Percentiles rank a stretch among this genome's conserved stretches.
Conservation (phyloP, 2,113 vertebrate species). For the Pseudopodoces humilis region DNA sequence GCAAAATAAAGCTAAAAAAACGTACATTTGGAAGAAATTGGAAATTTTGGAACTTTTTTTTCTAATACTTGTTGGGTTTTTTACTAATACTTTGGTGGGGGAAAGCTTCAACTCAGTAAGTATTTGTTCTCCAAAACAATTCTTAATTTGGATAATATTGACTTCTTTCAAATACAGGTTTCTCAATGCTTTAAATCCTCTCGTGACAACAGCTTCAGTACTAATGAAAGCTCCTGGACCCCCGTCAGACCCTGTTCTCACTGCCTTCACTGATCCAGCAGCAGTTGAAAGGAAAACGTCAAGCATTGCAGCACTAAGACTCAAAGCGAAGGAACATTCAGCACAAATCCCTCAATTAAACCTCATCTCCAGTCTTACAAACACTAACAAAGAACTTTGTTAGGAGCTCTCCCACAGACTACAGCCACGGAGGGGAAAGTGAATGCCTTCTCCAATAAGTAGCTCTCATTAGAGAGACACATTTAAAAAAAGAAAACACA, state of each 20-base stretch:
- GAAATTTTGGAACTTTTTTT: background rate
- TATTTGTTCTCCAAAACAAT: constrained; percentile 18
- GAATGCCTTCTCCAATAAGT: constrained; percentile 28
- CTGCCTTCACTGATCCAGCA: constrained; percentile 60
- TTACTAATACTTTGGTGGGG: background rate
- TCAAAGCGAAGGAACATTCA: constrained; percentile 69
- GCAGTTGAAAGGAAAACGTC: constrained; percentile 69
- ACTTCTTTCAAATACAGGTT: constrained; percentile 63
- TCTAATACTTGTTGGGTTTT: background rate
- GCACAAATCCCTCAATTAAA: constrained; percentile 60
- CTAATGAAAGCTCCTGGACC: constrained; percentile 66
- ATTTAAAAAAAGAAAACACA: background rate
- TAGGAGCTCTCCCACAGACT: constrained; percentile 42
- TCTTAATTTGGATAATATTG: constrained; percentile 53
- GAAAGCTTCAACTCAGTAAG: background rate
- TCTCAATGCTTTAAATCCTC: constrained; percentile 69
- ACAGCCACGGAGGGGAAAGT: background rate
- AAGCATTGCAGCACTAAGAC: constrained; percentile 61
- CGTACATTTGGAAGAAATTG: background rate
- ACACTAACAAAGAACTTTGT: constrained; percentile 53
- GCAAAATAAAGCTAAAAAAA: background rate
- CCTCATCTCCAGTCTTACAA: constrained; percentile 54
- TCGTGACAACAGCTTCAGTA: constrained; percentile 55
- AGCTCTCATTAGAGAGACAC: background rate
- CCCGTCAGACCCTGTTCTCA: constrained; percentile 45